A percentile compares a stretch with the other conserved stretches of the same genome.
These are phyloP conservation scores for Sebastes fasciatus DNA, from an alignment of 2,113 vertebrate species.

Conservation along the genomic window DNA sequence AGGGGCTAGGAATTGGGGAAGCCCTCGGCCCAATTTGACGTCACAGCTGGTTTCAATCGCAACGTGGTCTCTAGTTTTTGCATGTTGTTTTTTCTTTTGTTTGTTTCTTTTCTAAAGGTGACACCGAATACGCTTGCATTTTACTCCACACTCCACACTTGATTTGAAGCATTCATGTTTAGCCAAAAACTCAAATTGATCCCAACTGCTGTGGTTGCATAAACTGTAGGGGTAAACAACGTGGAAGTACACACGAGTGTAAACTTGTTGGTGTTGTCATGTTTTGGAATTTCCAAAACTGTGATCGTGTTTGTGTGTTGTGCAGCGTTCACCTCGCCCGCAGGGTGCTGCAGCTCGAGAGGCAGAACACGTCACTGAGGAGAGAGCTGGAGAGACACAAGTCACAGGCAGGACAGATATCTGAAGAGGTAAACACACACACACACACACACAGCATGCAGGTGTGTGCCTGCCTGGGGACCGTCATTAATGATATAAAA, in stretches of 20 bases:
- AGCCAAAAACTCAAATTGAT: constrained; percentile 23
- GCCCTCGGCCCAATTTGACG: neutral
- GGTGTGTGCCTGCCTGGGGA: neutral
- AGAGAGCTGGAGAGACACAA: constrained; percentile 92
- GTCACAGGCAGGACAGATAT: constrained; percentile 87
- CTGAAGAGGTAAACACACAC: constrained; percentile 88
- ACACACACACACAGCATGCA: neutral
- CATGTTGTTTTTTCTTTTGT: neutral
- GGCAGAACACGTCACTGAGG: constrained; percentile 91
- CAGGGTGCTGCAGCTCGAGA: constrained; percentile 95
- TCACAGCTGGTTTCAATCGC: too few relatives aligned
- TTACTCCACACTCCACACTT: neutral
- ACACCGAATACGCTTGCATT: neutral
- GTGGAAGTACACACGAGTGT: constrained; percentile 33
- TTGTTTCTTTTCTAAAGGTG: neutral
- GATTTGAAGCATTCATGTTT: neutral
- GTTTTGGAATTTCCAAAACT: constrained; percentile 42
- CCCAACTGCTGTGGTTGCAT: neutral
- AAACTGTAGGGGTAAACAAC: constrained; percentile 11
- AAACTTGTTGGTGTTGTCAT: constrained; percentile 49
- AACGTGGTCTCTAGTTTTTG: too few relatives aligned
- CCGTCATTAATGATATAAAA: neutral
- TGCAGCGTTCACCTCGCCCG: constrained; percentile 96
- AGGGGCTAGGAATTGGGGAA: neutral
- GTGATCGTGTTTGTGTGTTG: constrained; percentile 41